Evolutionary conservation across 2,797 vertebrate species (phyloP).

Genomic region (Poeciliopsis gracilis): DNA sequence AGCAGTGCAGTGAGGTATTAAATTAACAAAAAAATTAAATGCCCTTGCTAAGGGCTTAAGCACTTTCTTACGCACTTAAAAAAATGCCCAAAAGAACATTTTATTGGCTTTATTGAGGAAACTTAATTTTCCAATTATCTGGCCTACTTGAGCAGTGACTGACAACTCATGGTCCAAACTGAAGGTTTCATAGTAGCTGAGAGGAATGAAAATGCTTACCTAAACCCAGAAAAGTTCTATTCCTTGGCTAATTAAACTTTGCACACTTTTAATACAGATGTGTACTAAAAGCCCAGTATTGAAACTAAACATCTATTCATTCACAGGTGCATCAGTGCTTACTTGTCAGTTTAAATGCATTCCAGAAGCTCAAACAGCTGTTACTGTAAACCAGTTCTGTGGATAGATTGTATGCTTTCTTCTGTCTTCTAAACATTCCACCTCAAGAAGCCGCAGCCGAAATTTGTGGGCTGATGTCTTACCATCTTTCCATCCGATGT

Average conservation of each 20-base stretch:
- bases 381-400: slow-evolving; percentile 16
- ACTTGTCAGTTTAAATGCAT: not conserved
- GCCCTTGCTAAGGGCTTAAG: too few relatives aligned
- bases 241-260: not conserved
- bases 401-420: slow-evolving; percentile 35
- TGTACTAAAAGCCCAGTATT: not conserved
- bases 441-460: slow-evolving; percentile 29
- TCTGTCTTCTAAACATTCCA: slow-evolving; percentile 74
- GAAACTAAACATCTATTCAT: not conserved
- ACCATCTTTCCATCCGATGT: slow-evolving; percentile 57
- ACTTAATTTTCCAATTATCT: not conserved
- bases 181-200: not conserved
- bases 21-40: not conserved
- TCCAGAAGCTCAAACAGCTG: slow-evolving; percentile 6
- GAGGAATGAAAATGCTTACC: not conserved
- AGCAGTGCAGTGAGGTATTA: not conserved
- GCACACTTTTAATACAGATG: not conserved
- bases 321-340: not conserved
- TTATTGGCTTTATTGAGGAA: not conserved
- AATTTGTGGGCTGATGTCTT: slow-evolving; percentile 20
- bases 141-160: not conserved
- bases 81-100: not conserved
- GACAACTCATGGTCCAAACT: not conserved
- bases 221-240: not conserved
- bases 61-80: not conserved